Conservation (phyloP, 2,888 invertebrate genomes). For the Chrysodeixis includens region DNA sequence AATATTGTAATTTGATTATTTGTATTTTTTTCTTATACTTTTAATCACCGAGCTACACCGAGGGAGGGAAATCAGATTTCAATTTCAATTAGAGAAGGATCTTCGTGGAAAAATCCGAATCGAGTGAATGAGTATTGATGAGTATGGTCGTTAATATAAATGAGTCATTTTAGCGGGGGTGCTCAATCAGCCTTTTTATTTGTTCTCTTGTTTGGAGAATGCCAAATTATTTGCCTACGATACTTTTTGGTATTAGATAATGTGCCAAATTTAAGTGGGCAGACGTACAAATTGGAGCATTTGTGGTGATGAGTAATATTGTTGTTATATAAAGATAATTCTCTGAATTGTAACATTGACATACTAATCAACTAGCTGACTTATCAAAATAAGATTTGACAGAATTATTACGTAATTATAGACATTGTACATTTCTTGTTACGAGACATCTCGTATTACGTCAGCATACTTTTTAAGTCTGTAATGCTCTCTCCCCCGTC, state of each 20-base stretch:
- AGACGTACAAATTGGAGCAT: constrained; percentile 30
- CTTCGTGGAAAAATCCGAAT: constrained; percentile 82
- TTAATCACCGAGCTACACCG: constrained; percentile 83
- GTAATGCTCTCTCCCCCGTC: background rate
- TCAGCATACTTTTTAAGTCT: background rate
- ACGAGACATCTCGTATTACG: background rate
- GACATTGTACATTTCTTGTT: background rate
- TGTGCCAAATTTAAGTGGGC: constrained; percentile 35
- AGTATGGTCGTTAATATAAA: constrained; percentile 85
- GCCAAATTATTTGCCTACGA: constrained; percentile 56
- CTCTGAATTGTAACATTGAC: background rate
- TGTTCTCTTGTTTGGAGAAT: constrained; percentile 63
- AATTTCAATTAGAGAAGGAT: constrained; percentile 88
- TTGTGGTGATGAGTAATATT: constrained; percentile 23
- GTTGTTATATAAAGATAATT: constrained; percentile 12
- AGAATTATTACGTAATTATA: background rate
- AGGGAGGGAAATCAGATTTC: constrained; percentile 88
- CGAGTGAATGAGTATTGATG: constrained; percentile 87
- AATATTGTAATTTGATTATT: constrained; percentile 90
- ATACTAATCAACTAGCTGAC: background rate
- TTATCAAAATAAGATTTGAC: background rate
- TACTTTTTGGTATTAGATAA: constrained; percentile 36
- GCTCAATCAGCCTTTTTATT: constrained; percentile 76
- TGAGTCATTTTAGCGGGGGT: constrained; percentile 78
- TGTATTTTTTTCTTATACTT: constrained; percentile 89